Evolutionary conservation across 2,888 invertebrate species (phyloP).

Genomic region (Trilocha varians): DNA sequence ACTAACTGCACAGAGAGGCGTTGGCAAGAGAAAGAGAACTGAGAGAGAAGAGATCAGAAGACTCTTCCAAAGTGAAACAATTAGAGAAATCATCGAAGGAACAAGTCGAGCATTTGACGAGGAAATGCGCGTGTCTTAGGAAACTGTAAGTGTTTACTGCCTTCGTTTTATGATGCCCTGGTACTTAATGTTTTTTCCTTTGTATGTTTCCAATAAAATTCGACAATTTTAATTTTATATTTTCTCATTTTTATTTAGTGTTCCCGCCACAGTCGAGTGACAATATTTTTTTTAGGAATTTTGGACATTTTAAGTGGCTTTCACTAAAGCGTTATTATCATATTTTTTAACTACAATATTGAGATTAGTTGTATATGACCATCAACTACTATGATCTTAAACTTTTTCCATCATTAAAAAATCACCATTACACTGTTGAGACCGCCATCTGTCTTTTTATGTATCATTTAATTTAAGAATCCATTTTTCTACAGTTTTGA

Average conservation of each 20-base stretch:
- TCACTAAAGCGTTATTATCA: too few relatives aligned
- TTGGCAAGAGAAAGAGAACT: slow-evolving; percentile 56
- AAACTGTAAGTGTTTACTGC: slow-evolving; percentile 70
- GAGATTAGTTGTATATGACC: too few relatives aligned
- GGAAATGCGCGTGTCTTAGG: slow-evolving; percentile 74
- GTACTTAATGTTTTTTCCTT: not conserved
- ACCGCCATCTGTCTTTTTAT: not conserved
- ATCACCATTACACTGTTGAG: not conserved
- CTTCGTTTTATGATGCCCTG: not conserved
- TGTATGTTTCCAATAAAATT: not conserved
- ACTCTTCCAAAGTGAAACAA: slow-evolving; percentile 48
- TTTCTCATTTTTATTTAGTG: not conserved
- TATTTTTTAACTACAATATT: too few relatives aligned
- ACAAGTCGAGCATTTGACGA: slow-evolving; percentile 73
- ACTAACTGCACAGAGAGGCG: slow-evolving; percentile 60
- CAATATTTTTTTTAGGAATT: not conserved
- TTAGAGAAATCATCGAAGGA: slow-evolving; percentile 65
- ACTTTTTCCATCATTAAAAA: too few relatives aligned
- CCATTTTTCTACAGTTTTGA: slow-evolving; percentile 61
- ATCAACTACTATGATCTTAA: too few relatives aligned
- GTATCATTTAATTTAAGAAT: not conserved
- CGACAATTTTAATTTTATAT: not conserved
- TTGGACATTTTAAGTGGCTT: too few relatives aligned
- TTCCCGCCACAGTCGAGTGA: too few relatives aligned
- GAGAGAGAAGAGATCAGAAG: slow-evolving; percentile 53